Evolutionary conservation across 1,140 invertebrate genomes (phyloP), one percentile per base, ranked within the genome.

Genomic region (Daktulosphaira vitifoliae): DNA sequence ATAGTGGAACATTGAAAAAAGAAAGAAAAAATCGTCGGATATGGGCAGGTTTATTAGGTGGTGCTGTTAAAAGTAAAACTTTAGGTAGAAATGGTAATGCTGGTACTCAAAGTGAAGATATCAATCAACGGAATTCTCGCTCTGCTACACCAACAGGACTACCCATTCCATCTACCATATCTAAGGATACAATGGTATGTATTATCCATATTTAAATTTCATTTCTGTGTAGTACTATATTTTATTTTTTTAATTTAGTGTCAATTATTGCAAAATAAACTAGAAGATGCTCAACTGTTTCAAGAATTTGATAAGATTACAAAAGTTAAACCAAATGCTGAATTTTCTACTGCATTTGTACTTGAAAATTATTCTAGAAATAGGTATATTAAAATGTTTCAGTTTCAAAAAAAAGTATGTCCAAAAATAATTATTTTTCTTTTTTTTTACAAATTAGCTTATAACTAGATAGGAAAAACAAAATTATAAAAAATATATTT

Each of bases 241-340:
- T 65, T 67, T 68, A 64, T 70, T 62, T 70, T 67, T 66, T 71
- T 69, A 69, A 77, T 80, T 15, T 75, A 90, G 88, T 87, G 87
- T 72, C 84, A 87, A 76, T 76, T 89, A 64, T 76, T 92, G 29
- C 87, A 92, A 74, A 83, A 82, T 65, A 90, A 89, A 72, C 78
- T 93, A 69, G 79, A 81, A 3, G 89, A 90, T 72, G 84, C 85
- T 56, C 86, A 90, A 71, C 79, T 94, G 2, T 85, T 90, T 70
- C 84, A 86, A 73, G 90, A 92, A 73, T 95, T 92, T 78, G 89
- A 93, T 72, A 82, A 86, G 70, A 88, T 93, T 70, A 85, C 86
- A 1, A 89, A 90, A 72, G 84, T 86, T 48, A 84, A 88, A 50
- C 79, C 82, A 29, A 80, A 81, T 69, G 79, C 80, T 13, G 83